These are phyloP conservation scores for Cistogaster globosa DNA, from an alignment of 2,888 invertebrate species.

Conservation along the genomic window DNA sequence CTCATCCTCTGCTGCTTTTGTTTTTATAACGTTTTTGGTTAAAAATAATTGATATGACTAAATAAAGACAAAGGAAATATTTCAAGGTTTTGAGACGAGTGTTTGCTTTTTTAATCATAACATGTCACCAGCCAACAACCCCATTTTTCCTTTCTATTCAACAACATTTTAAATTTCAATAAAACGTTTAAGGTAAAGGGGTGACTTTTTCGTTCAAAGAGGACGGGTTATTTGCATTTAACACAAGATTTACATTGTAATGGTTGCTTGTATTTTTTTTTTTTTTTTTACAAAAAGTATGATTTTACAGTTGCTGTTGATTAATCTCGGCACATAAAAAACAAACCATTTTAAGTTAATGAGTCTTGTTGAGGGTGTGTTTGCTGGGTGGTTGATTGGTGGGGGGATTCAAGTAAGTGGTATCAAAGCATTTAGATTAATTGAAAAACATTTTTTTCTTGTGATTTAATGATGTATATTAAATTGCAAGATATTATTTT, in stretches of 20 bases:
- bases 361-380: conserved; percentile 44
- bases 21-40: background rate
- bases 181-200: background rate
- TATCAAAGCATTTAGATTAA: conserved; percentile 50
- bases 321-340: conserved; percentile 48
- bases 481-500: conserved; percentile 36
- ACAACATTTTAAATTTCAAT: conserved; percentile 13
- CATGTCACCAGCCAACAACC: conserved; percentile 54
- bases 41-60: conserved; percentile 22
- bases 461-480: conserved; percentile 46
- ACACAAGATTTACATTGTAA: conserved; percentile 15
- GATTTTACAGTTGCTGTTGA: conserved; percentile 32
- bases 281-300: conserved; percentile 10
- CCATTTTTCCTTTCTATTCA: background rate
- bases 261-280: background rate
- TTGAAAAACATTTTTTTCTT: conserved; percentile 24
- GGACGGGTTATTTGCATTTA: conserved; percentile 32
- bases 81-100: conserved; percentile 5
- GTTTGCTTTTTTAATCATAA: conserved; percentile 59
- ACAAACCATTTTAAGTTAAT: conserved; percentile 53
- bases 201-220: background rate
- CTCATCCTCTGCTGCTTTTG: conserved; percentile 1
- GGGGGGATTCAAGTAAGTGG: conserved; percentile 17
- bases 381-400: background rate
- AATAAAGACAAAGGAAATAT: conserved; percentile 40